Percentiles rank a stretch among this genome's conserved stretches.
Evolutionary conservation across 2,113 vertebrate genomes (phyloP).

Genomic region (Gallinago paraguaiae): DNA sequence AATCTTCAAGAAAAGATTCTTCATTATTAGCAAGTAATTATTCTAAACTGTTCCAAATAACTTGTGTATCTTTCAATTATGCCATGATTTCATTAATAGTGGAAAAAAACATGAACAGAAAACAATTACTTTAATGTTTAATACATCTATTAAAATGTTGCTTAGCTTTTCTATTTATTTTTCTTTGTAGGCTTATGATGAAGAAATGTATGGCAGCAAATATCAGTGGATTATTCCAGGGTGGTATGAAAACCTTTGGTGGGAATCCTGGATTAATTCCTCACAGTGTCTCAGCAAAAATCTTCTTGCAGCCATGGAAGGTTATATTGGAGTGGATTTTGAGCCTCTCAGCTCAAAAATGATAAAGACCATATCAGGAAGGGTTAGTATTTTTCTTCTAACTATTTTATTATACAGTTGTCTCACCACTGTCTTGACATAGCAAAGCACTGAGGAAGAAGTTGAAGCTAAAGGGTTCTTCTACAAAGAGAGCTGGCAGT

Average conservation of each 20-base stretch:
- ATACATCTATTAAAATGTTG: not conserved
- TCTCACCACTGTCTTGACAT: not conserved
- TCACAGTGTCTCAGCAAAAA: constrained; percentile 92
- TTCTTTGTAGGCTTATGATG: constrained; percentile 86
- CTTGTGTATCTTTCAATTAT: not conserved
- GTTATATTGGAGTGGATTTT: constrained; percentile 97
- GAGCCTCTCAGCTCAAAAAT: constrained; percentile 95
- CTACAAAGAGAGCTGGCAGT: not conserved
- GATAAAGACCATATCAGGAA: constrained; percentile 93
- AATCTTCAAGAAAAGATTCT: not conserved
- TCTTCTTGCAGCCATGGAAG: constrained; percentile 95
- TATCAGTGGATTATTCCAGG: constrained; percentile 99
- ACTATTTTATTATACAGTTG: not conserved
- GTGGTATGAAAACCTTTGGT: constrained; percentile 98
- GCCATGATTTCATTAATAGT: not conserved
- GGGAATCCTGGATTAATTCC: constrained; percentile 91
- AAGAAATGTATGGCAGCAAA: constrained; percentile 97
- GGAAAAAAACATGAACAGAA: not conserved
- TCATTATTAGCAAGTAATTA: not conserved
- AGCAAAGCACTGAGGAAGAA: not conserved
- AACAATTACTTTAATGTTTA: not conserved
- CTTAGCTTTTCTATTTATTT: not conserved
- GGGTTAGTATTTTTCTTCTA: constrained; percentile 78
- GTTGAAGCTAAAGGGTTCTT: not conserved
- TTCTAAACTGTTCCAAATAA: not conserved